Evolutionary conservation across 2,113 vertebrate species (phyloP), one percentile per base, ranked within the genome.

Genomic region (Herpetotheres cachinnans): DNA sequence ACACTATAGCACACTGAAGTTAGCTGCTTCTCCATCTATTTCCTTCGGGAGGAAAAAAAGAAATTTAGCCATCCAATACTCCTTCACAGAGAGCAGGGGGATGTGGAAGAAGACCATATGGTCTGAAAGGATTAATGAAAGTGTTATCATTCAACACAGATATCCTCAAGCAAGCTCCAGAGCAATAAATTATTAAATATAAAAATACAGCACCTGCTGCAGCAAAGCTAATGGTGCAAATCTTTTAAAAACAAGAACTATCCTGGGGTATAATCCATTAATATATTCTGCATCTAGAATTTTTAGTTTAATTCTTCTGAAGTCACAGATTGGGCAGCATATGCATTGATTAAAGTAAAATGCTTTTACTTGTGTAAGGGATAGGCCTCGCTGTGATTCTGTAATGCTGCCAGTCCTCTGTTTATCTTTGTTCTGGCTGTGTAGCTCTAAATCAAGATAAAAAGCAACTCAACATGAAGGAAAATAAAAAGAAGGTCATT

Each of bases 401-500:
- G 61, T 96, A 97, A 89, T 86, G 46, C 72, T 96, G 94, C 81
- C 82, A 96, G 92, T 90, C 93, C 55, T 96, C 79, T 69, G 97
- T 98, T 98, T 98, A 98, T 98, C 96, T 98, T 98, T 97, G 87
- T 98, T 98, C 96, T 95, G 89, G 59, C 74, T 89, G 18, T 96
- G 69, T 91, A 86, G 92, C 76, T 98, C 97, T 98, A 98, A 98
- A 98, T 98, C 96, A 98, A 98, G 97, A 98, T 98, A 98, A 97
- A 98, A 98, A 98, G 97, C 96, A 97, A 96, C 97, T 97, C 95
- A 95, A 98, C 96, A 97, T 96, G 95, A 98, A 91, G 86, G 96
- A 98, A 98, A 98, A 97, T 98, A 97, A 98, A 97, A 98, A 96
- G 91, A 96, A 98, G 97, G 97, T 97, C 98, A 98, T 98, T 98